Evolutionary conservation across 1,140 invertebrate species (phyloP).

Genomic region (Drosophila burlai): DNA sequence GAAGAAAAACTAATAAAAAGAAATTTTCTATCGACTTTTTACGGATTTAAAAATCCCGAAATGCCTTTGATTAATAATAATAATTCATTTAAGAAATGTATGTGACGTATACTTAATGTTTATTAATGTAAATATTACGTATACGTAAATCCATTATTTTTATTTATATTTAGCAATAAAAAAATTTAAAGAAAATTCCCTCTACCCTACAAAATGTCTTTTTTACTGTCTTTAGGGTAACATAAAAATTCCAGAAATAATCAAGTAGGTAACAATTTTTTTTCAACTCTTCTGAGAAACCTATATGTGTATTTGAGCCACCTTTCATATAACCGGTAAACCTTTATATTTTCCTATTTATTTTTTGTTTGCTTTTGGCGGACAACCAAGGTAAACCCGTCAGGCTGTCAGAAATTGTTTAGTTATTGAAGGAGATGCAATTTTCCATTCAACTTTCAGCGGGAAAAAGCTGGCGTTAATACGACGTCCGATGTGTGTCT

Average conservation of each 20-base stretch:
- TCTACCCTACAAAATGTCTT: not conserved
- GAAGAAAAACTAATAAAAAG: too few species aligned
- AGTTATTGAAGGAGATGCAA: constrained; percentile 24
- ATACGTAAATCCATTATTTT: not conserved
- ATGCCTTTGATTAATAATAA: too few species aligned
- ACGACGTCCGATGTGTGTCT: constrained; percentile 6
- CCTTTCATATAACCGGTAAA: not conserved
- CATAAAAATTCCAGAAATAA: not conserved
- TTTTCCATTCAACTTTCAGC: constrained; percentile 31
- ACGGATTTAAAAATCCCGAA: too few species aligned
- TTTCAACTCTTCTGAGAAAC: not conserved
- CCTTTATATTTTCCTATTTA: not conserved
- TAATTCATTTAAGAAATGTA: too few species aligned
- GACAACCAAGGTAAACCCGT: constrained; percentile 2
- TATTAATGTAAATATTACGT: not conserved
- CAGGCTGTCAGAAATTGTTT: constrained; percentile 24
- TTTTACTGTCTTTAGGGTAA: not conserved
- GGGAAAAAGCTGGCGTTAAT: constrained; percentile 28
- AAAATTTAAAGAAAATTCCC: not conserved
- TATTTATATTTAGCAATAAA: not conserved
- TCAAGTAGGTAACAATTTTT: not conserved
- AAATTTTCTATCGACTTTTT: too few species aligned
- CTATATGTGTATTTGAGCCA: not conserved
- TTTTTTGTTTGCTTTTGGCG: not conserved
- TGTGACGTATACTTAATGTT: not conserved